Conservation (phyloP, 1,140 invertebrate species). For the Proctacanthus coquilletti region DNA sequence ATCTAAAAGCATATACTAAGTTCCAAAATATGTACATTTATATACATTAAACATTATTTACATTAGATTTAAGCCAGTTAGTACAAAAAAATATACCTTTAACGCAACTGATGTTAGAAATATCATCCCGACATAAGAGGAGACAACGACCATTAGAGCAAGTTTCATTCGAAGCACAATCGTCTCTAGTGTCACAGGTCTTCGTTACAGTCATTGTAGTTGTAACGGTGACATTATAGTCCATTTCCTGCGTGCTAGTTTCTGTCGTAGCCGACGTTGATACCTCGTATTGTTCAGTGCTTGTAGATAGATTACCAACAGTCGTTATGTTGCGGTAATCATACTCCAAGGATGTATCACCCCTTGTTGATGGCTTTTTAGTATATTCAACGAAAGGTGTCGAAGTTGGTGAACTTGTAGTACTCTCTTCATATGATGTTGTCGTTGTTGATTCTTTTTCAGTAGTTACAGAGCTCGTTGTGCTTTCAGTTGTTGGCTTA, state of each 20-base stretch:
- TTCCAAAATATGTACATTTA: too few species aligned
- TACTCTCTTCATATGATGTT: conserved; percentile 1
- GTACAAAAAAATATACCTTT: conserved; percentile 14
- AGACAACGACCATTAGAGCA: conserved; percentile 38
- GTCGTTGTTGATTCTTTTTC: neutral
- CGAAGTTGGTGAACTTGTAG: conserved; percentile 10
- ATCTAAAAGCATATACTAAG: too few species aligned
- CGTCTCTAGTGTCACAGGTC: neutral
- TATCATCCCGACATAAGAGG: conserved; percentile 37
- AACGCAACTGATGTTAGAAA: conserved; percentile 11
- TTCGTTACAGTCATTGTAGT: neutral
- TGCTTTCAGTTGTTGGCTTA: neutral
- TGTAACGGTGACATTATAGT: neutral
- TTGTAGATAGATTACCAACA: conserved; percentile 17
- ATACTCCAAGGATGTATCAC: conserved; percentile 23
- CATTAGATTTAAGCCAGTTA: too few species aligned
- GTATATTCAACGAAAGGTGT: conserved; percentile 11
- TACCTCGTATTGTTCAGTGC: conserved; percentile 20
- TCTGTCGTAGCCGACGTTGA: conserved; percentile 8
- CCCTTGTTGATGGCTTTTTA: conserved; percentile 16
- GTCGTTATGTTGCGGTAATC: conserved; percentile 11
- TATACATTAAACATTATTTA: too few species aligned
- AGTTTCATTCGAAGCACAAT: conserved; percentile 35
- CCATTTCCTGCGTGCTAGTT: neutral
- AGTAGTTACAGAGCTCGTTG: too few species aligned